Evolutionary conservation across 2,797 vertebrate genomes (phyloP).

Genomic region (Harpagifer antarcticus): DNA sequence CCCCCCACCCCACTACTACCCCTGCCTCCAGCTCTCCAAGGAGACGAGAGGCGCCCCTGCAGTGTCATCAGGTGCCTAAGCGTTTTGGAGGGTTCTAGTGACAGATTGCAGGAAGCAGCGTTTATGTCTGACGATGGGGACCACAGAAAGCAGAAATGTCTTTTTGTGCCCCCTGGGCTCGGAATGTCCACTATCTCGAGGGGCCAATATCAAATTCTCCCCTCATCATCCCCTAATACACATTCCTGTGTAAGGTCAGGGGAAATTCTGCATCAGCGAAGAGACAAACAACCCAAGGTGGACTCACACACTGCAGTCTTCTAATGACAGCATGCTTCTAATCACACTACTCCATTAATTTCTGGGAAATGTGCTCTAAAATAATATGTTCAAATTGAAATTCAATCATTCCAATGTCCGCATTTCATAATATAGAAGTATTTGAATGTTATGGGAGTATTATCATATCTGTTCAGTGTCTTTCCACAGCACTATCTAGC

Average conservation of each 20-base stretch:
- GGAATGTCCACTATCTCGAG: conserved; percentile 89
- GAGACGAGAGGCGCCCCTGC: conserved; percentile 81
- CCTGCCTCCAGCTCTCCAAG: conserved; percentile 61
- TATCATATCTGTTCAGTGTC: conserved; percentile 50
- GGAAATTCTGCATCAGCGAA: conserved; percentile 75
- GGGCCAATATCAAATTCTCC: conserved; percentile 89
- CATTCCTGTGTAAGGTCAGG: conserved; percentile 87
- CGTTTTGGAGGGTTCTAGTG: conserved; percentile 86
- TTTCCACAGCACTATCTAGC: conserved; percentile 44
- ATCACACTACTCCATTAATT: background rate
- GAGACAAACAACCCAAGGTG: conserved; percentile 67
- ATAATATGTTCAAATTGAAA: background rate
- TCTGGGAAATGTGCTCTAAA: background rate
- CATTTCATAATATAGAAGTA: background rate
- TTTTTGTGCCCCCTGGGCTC: conserved; percentile 85
- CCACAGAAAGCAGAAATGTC: conserved; percentile 87
- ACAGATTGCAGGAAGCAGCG: conserved; percentile 89
- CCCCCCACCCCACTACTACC: conserved; percentile 37
- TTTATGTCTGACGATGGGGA: conserved; percentile 84
- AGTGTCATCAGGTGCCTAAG: conserved; percentile 86
- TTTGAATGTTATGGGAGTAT: background rate
- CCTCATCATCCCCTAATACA: conserved; percentile 81
- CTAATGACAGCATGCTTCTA: conserved; percentile 22
- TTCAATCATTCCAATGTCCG: background rate
- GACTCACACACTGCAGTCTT: conserved; percentile 27